Evolutionary conservation across 92 coral and sea anemone genomes (phyloP).

Genomic region (Heteractis magnifica): DNA sequence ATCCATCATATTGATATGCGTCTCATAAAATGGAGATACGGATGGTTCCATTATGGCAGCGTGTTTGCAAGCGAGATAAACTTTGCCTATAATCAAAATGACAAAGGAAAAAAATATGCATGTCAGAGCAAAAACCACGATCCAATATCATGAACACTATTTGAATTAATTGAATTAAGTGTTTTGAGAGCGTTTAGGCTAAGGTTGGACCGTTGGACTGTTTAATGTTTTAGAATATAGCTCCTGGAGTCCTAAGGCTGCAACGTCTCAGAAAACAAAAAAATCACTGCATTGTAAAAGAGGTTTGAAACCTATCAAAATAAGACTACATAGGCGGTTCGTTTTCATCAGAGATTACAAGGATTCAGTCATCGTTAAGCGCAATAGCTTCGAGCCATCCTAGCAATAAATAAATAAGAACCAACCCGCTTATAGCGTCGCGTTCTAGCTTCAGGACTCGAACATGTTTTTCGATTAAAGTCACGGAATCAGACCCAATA

Average conservation of each 20-base stretch:
- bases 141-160: not conserved
- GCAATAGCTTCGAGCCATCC: not conserved
- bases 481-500: not conserved
- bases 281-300: not conserved
- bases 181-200: not conserved
- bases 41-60: not conserved
- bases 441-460: not conserved
- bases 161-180: not conserved
- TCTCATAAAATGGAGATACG: not conserved
- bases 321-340: not conserved
- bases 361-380: not conserved
- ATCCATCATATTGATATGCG: not conserved
- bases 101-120: not conserved
- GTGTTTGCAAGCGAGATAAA: not conserved
- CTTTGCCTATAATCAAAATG: not conserved
- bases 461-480: not conserved
- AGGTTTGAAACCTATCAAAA: not conserved
- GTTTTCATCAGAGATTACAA: not conserved
- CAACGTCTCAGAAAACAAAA: not conserved
- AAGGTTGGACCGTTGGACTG: no score
- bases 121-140: not conserved
- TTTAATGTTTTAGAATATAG: no score
- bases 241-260: no score
- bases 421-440: not conserved
- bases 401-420: not conserved